Evolutionary conservation across 2,888 invertebrate species (phyloP), one percentile per base, ranked within the genome.

Genomic region (Eupithecia subumbrata): DNA sequence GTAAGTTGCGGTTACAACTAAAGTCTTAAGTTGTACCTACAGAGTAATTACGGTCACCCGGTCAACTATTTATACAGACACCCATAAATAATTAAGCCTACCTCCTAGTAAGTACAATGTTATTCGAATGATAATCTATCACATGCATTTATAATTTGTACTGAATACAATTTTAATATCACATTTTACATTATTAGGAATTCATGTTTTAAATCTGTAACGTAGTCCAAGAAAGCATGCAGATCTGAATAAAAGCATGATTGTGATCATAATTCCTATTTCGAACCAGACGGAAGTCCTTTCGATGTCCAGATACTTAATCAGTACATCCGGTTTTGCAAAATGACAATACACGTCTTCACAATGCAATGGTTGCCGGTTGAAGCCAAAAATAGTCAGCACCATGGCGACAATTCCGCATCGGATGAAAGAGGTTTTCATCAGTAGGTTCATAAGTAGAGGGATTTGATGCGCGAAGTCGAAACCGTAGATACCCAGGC

Each of bases 401-500:
- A 96, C 94, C 86, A 96, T 91, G 0, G 96, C 96, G 18, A 96
- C 96, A 4, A 96, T 96, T 0, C 96, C 96, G 79, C 96, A 96
- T 30, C 97, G 94, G 80, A 97, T 95, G 88, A 96, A 97, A 37
- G 96, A 96, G 8, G 95, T 94, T 86, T 96, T 96, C 96, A 96
- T 96, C 5, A 96, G 80, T 7, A 96, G 88, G 86, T 96, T 95
- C 96, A 96, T 96, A 30, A 95, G 81, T 7, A 94, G 88, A 0
- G 96, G 95, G 75, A 97, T 96, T 79, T 95, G 91, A 64, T 95
- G 94, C 0, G 97, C 96, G 89, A 96, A 97, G 87, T 97, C 97
- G 80, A 97, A 96, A 0, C 97, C 97, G 87, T 96, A 97, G 77
- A 96, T 95, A 0, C 96, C 96, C 22, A 97, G 88, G 1, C 97